A percentile compares a stretch with the other conserved stretches of the same genome.
phyloP scores from a whole-genome alignment of 2,888 invertebrate genomes.

The Megaustenia siamemsis region DNA sequence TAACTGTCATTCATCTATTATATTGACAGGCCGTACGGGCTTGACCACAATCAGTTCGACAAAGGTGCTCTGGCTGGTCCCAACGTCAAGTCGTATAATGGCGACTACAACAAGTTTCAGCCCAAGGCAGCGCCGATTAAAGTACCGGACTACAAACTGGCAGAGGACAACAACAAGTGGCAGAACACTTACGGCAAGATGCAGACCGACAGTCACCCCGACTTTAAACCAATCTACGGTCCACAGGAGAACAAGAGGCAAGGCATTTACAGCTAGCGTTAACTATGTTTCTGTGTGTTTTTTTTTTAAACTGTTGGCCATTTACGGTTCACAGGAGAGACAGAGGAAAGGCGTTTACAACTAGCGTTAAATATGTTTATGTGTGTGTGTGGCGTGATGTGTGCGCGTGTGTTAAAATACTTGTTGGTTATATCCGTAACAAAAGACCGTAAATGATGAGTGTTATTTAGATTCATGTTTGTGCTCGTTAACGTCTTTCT shows the following conservation, averaged over 20 bases:
- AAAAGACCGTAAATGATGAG: no score
- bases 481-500: no score
- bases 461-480: no score
- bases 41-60: background rate
- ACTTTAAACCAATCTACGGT: conserved; percentile 43
- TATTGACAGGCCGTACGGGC: background rate
- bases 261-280: background rate
- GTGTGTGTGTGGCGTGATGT: no score
- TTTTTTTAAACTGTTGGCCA: no score
- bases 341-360: no score
- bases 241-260: conserved; percentile 37
- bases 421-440: no score
- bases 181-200: conserved; percentile 30
- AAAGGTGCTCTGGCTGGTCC: background rate
- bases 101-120: conserved; percentile 29
- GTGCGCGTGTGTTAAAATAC: no score
- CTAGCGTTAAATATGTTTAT: no score
- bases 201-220: conserved; percentile 42
- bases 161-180: conserved; percentile 27
- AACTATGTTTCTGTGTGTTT: no score
- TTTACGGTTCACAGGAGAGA: no score
- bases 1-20: no score
- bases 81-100: conserved; percentile 14
- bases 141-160: conserved; percentile 26
- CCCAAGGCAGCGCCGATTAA: background rate